Percentiles rank a stretch among this genome's conserved stretches.
These are phyloP conservation scores for Poicephalus gulielmi DNA, from an alignment of 2,113 vertebrate species.

Conservation along the genomic window DNA sequence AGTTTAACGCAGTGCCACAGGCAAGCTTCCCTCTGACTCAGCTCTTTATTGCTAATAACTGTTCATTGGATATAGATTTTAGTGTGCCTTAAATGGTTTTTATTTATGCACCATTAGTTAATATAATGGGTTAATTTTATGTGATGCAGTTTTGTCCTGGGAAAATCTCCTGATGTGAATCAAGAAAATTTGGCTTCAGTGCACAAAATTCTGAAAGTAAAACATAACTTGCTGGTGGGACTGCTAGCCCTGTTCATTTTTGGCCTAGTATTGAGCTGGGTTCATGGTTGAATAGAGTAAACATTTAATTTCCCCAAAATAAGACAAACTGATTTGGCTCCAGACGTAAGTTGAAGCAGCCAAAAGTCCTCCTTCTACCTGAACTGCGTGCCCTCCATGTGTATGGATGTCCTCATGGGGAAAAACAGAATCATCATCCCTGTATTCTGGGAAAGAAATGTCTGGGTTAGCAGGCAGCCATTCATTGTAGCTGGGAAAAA, in stretches of 20 bases:
- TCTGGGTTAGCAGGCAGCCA: background rate
- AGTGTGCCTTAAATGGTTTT: background rate
- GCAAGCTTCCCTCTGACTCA: background rate
- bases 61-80: slow-evolving; percentile 1
- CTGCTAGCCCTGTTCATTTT: background rate
- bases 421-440: background rate
- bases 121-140: slow-evolving; percentile 21
- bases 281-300: background rate
- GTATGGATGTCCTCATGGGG: background rate
- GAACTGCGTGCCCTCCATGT: background rate
- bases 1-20: background rate
- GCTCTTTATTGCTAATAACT: background rate
- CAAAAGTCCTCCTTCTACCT: background rate
- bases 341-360: background rate
- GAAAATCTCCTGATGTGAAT: background rate
- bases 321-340: background rate
- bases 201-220: background rate
- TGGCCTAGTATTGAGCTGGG: background rate
- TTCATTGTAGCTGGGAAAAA: background rate
- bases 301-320: background rate
- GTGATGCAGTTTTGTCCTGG: background rate
- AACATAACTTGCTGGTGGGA: background rate
- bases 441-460: background rate
- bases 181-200: background rate
- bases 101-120: slow-evolving; percentile 24